Base-by-base conservation (phyloP, 2,888 invertebrate genomes). In the Limenitis camilla region DNA sequence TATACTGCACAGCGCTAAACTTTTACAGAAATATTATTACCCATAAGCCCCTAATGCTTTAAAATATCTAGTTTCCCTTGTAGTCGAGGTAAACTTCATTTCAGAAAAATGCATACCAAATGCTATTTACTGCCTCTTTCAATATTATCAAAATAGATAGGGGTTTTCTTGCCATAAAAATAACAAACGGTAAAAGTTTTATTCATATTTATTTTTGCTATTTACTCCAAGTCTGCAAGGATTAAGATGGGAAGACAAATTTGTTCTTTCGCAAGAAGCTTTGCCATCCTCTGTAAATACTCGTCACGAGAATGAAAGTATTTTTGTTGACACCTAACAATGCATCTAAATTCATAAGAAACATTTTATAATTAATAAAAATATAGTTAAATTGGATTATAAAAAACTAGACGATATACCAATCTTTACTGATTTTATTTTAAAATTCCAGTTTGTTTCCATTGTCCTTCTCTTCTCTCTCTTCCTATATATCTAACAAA, bases 261-360 rank as follows among this genome's bases (percentile, higher is more conserved):
- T 44, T 44, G 28, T 28, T 19, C 35, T 1, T 29, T 6, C 7
- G 7, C 6, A 28, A 44, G 35, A 35, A 33, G 27, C 10, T 35
- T 33, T 44, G 35, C 33, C 11, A 1, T 10, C 35, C 36, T 45
- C 27, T 29, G 28, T 35, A 45, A 36, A 45, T 45, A 45, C 45
- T 45, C 9, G 5, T 35, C 45, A 29, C 6, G 10, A 45, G 36
- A 45, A 33, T 35, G 28, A 29, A 29, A 35, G 10, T 29, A 8
- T 36, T 45, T 28, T 27, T 48, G 48, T 51, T 35, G 45, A 49
- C 40, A 44, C 36, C 44, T 49, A 40, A 40, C 38, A 39, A 30
- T 30, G 32, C 10, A 35, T 33, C 5, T 27, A 36, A 41, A 31
- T 36, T 8, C 35, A 36, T 38, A 46, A 31, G 27, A 35, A 11